Evolutionary conservation across 2,888 invertebrate genomes (phyloP).

Genomic region (Drosophila helvetica): DNA sequence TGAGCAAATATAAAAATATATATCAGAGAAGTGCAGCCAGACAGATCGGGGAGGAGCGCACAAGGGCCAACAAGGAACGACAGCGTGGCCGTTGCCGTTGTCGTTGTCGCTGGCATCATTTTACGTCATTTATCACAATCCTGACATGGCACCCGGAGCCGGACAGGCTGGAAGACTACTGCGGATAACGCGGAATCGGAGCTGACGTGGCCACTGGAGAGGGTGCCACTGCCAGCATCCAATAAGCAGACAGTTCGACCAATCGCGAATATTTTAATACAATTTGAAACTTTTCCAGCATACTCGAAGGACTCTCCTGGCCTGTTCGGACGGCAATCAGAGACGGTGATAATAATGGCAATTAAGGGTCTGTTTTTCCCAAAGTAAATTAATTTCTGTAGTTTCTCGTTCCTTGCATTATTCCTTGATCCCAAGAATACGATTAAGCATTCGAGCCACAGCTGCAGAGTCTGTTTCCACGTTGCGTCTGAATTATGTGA

Average conservation of each 20-base stretch:
- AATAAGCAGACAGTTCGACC: constrained; percentile 38
- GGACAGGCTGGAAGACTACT: constrained; percentile 52
- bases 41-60: constrained; percentile 13
- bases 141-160: constrained; percentile 65
- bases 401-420: background rate
- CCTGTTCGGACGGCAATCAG: constrained; percentile 61
- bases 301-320: background rate
- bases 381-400: constrained; percentile 19
- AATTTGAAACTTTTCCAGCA: constrained; percentile 33
- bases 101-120: constrained; percentile 76
- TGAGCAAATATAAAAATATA: constrained; percentile 40
- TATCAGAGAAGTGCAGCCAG: constrained; percentile 28
- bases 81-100: constrained; percentile 57
- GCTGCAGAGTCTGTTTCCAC: background rate
- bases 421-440: background rate
- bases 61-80: constrained; percentile 59
- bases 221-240: constrained; percentile 23
- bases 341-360: constrained; percentile 37
- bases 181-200: constrained; percentile 25
- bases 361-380: constrained; percentile 50
- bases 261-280: constrained; percentile 58
- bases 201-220: constrained; percentile 24
- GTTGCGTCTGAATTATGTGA: constrained; percentile 2
- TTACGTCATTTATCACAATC: constrained; percentile 79
- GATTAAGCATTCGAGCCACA: background rate